A percentile compares a stretch with the other conserved stretches of the same genome.
These are phyloP conservation scores for Vulpes ferrilata DNA, from an alignment of 2,113 vertebrate species.

Conservation along the genomic window DNA sequence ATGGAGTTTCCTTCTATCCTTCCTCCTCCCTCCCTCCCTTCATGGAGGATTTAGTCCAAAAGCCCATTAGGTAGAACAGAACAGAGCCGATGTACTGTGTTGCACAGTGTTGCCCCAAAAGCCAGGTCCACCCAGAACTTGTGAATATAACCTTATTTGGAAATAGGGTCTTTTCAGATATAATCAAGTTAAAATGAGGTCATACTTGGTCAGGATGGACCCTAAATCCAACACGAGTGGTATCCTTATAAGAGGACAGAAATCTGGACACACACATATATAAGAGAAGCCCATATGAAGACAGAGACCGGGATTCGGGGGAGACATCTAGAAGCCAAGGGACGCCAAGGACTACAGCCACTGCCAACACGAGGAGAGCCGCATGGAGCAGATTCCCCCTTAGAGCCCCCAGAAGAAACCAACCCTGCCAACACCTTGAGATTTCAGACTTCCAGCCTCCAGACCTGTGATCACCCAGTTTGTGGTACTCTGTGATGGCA, in stretches of 20 bases:
- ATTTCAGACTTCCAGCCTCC: not conserved
- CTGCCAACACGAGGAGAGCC: not conserved
- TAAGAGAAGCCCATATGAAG: not conserved
- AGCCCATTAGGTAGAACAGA: not conserved
- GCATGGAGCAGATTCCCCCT: not conserved
- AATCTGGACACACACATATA: not conserved
- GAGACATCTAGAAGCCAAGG: not conserved
- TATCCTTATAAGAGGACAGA: not conserved
- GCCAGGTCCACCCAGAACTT: not conserved
- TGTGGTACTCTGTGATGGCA: not conserved
- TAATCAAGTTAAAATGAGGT: not conserved
- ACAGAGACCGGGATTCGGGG: not conserved
- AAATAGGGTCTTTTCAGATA: not conserved
- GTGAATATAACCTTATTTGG: not conserved
- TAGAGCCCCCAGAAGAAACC: not conserved
- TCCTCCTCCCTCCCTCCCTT: not conserved
- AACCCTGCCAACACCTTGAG: not conserved
- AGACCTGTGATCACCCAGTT: not conserved
- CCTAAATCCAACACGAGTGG: not conserved
- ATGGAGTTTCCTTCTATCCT: not conserved
- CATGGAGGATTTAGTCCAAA: not conserved
- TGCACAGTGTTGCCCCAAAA: not conserved
- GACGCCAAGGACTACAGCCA: not conserved
- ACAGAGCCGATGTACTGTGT: not conserved
- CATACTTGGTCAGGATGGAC: not conserved